Base-by-base conservation (phyloP, 2,797 vertebrate genomes). In the Telmatherina bonti region DNA sequence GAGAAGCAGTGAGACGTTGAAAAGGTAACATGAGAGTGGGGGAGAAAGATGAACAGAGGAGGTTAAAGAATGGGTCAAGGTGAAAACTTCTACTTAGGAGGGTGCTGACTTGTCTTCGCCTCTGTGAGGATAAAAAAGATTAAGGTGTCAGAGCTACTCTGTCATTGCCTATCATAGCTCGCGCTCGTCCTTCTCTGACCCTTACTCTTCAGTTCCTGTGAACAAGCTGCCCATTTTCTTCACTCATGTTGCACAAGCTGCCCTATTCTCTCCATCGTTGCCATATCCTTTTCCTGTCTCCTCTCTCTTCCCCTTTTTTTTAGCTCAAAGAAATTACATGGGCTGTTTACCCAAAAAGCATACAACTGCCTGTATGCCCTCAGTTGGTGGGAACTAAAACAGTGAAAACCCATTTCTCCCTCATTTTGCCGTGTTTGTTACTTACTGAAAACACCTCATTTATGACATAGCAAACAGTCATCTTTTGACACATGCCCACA, bases 261-360 rank as follows among this genome's bases (percentile, higher is more conserved):
- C 84, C 72, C 49, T 33, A 45, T 45, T 69, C 81, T 81, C 85
- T 53, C 75, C 70, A 75, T 52, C 85, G n/a, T 76, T 84, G 90
- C 87, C 85, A 72, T 71, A 77, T 85, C 80, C 85, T 68, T 79
- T 85, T 86, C 85, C 88, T 72, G 86, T 73, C 78, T 80, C 69
- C 55, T 69, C 65, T 74, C 78, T 54, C 76, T 62, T 77, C 76
- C 60, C 70, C 73, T 79, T 72, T 65, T 74, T 74, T 31, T 52
- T 22, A 33, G 65, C 7, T 69, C 65, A 72, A 66, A 47, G 6
- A 26, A 64, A 70, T 38, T 38, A 38, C 36, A 64, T 22, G 43
- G 76, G 54, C 27, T 54, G 26, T 20, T 53, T 10, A 45, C 24
- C 15, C 10, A 3, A 16, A 55, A 62, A 1, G 9, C 10, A 38